phyloP scores from a whole-genome alignment of 2,113 vertebrate genomes.

The Anhinga rufa region DNA sequence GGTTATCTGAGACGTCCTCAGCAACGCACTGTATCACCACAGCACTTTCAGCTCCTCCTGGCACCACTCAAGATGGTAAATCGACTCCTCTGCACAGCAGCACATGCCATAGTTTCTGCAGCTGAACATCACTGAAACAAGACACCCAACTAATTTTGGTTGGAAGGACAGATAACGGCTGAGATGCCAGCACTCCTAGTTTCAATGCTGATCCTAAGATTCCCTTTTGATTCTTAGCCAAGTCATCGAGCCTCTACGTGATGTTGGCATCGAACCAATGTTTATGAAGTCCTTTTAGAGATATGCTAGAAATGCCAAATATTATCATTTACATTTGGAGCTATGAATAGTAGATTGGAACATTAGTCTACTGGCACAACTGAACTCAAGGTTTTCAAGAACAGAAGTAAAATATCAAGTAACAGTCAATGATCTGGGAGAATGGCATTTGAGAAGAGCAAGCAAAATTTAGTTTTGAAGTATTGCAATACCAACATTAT shows the following conservation, averaged over 20 bases:
- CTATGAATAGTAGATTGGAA: background rate
- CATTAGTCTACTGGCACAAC: background rate
- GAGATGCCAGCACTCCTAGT: background rate
- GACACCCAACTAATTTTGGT: background rate
- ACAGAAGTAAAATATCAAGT: background rate
- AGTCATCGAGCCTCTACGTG: background rate
- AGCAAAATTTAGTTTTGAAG: background rate
- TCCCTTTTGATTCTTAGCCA: background rate
- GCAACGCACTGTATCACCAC: background rate
- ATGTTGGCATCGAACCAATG: background rate
- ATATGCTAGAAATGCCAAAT: background rate
- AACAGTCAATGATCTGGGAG: background rate
- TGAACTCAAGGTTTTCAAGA: background rate
- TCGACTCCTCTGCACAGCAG: background rate
- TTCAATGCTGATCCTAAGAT: background rate
- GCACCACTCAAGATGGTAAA: background rate
- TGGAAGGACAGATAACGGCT: background rate
- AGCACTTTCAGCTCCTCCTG: background rate
- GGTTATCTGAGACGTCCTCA: background rate
- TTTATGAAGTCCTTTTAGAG: background rate
- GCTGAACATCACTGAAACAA: background rate
- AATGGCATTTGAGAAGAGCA: background rate
- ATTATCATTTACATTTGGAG: background rate
- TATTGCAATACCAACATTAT: background rate
- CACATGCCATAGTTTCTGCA: background rate